Evolutionary conservation across 2,113 vertebrate species (phyloP), one percentile per base, ranked within the genome.

Genomic region (Rhea pennata): DNA sequence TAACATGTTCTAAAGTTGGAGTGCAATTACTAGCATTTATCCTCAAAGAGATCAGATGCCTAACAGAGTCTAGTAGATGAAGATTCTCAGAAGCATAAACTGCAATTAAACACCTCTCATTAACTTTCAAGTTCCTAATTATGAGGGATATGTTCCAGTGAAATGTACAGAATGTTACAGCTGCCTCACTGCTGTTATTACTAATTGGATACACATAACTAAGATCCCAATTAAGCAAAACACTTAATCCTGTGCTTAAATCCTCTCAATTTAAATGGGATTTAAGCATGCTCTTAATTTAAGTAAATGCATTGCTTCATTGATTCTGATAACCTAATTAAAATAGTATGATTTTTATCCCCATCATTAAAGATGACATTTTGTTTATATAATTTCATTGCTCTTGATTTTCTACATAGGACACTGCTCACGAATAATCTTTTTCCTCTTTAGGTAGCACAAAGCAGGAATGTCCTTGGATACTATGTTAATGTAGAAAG

Each of bases 401-500:
- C 7, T 83, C 46, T 54, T 90, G 10, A 67, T 87, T 83, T 93
- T 83, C 71, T 79, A 29, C 50, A 73, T 0, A 3, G 50, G n/a
- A 59, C 2, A 0, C 64, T 79, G 46, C 46, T 59, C 33, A 85
- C 44, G 77, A 69, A 65, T 65, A 31, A 79, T 69, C 1, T 84
- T 85, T 65, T 90, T 71, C 23, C 12, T 73, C 72, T 58, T 78
- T 81, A 97, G 97, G 84, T 82, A 89, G 66, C 56, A 83, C 77
- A 85, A 92, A 96, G 36, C 40, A 40, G 84, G 42, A 53, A 95
- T 2, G 5, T 93, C 40, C 88, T 95, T 91, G 97, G 95, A 54
- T 97, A 97, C 83, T 72, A 72, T 0, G 3, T 97, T 74, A 33
- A 50, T 15, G 48, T 97, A 79, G 90, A 97, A 94, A 97, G 96